Evolutionary conservation across 1,140 invertebrate genomes (phyloP).

Genomic region (Orchesella cincta): DNA sequence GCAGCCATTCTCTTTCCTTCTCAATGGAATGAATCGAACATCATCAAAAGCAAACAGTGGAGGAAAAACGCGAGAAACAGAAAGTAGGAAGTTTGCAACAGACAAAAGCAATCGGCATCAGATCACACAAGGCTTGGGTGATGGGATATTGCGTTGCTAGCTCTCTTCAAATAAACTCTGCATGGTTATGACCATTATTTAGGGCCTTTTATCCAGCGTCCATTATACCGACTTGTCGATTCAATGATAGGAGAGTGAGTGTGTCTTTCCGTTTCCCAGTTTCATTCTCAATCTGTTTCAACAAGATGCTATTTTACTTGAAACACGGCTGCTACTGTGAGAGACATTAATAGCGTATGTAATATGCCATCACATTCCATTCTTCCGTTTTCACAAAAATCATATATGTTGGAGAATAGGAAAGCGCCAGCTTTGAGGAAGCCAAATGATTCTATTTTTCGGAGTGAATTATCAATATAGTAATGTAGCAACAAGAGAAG

Average conservation of each 20-base stretch:
- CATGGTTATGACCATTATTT: constrained; percentile 38
- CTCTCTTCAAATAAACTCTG: constrained; percentile 28
- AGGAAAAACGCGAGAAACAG: background rate
- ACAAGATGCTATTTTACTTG: too few species aligned
- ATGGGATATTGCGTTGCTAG: background rate
- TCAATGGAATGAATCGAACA: background rate
- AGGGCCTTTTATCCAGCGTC: constrained; percentile 3
- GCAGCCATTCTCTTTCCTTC: background rate
- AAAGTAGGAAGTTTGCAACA: background rate
- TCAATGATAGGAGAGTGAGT: too few species aligned
- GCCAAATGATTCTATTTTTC: background rate
- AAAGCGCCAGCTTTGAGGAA: background rate
- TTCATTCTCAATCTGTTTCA: too few species aligned
- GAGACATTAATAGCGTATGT: background rate
- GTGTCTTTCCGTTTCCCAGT: too few species aligned
- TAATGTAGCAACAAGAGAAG: too few species aligned
- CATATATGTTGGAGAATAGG: too few species aligned
- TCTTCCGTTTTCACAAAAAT: too few species aligned
- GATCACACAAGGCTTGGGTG: too few species aligned
- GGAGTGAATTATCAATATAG: too few species aligned
- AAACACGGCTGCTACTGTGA: background rate
- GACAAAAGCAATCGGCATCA: background rate
- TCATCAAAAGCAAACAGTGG: background rate
- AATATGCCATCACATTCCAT: too few species aligned
- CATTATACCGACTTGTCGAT: background rate